Conservation (phyloP, 2,113 vertebrate genomes). For the Ibidorhyncha struthersii region DNA sequence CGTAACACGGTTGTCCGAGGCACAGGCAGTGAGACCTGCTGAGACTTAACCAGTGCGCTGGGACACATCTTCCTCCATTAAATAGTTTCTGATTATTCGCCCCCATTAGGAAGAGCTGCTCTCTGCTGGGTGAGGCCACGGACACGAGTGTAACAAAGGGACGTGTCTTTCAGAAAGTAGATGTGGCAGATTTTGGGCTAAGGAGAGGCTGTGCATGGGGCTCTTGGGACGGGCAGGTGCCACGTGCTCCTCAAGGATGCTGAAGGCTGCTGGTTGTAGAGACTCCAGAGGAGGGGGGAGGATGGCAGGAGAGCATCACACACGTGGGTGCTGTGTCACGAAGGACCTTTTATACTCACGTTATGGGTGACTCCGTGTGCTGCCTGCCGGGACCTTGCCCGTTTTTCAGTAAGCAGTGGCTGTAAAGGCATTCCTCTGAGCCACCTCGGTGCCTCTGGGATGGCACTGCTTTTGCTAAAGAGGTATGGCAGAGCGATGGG, state of each 20-base stretch:
- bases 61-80: not conserved
- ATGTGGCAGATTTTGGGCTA: not conserved
- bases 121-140: not conserved
- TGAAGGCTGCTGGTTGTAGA: not conserved
- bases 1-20: not conserved
- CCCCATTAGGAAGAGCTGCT: not conserved
- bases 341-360: not conserved
- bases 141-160: rapidly evolving
- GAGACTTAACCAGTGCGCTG: not conserved
- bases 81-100: not conserved
- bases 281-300: not conserved
- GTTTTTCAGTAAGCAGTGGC: not conserved
- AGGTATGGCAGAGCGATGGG: not conserved
- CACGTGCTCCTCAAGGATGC: rapidly evolving
- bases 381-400: not conserved
- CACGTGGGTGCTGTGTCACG: rapidly evolving
- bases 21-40: not conserved
- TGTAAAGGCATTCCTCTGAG: not conserved
- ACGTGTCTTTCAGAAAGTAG: rapidly evolving
- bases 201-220: not conserved
- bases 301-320: not conserved
- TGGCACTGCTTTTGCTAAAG: rapidly evolving
- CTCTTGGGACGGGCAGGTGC: not conserved
- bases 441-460: rapidly evolving
- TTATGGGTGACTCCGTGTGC: not conserved